These are phyloP conservation scores for Marcusenius ussheri DNA, from an alignment of 2,113 vertebrate species.

Conservation along the genomic window DNA sequence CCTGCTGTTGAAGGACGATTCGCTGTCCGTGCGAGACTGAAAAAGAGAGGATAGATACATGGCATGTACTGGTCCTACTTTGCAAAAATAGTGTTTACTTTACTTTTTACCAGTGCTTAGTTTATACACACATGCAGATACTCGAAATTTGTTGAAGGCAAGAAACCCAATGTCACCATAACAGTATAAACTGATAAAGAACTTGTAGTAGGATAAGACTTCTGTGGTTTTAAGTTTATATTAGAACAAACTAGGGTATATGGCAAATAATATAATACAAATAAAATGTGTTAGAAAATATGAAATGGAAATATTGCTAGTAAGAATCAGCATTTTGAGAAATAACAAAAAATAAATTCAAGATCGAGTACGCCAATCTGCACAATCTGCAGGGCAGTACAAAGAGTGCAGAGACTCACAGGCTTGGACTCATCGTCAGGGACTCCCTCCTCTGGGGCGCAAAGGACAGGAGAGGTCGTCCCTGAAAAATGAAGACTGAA, in stretches of 20 bases:
- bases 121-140: constrained; percentile 24
- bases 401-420: constrained; percentile 51
- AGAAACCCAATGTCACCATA: constrained; percentile 26
- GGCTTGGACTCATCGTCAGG: constrained; percentile 65
- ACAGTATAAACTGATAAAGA: constrained; percentile 21
- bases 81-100: background rate
- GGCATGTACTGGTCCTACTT: background rate
- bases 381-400: background rate
- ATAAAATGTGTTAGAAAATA: background rate
- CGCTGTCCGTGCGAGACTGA: constrained; percentile 80
- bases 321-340: background rate
- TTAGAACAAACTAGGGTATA: background rate
- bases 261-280: background rate
- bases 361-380: background rate
- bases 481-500: constrained; percentile 47
- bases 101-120: background rate
- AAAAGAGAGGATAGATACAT: constrained; percentile 42
- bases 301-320: background rate
- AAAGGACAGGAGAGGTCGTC: constrained; percentile 66
- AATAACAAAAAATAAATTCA: background rate
- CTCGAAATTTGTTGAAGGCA: constrained; percentile 15
- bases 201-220: background rate
- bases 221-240: background rate
- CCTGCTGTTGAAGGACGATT: constrained; percentile 78
- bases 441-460: constrained; percentile 64